These are phyloP conservation scores for Rynchops niger DNA, from an alignment of 2,113 vertebrate species.

Conservation along the genomic window DNA sequence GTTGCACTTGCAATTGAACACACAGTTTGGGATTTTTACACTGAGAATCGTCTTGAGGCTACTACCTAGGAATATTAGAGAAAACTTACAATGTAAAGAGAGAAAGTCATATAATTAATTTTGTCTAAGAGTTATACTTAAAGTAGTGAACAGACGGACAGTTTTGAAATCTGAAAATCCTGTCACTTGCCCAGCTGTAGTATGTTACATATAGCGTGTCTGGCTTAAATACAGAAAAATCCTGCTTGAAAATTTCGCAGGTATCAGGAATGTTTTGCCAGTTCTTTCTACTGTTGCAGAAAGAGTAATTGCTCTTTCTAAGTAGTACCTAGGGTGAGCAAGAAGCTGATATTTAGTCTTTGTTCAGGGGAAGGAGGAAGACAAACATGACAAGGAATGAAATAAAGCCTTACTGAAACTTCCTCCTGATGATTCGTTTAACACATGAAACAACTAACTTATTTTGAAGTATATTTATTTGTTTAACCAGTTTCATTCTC, in stretches of 20 bases:
- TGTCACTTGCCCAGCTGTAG: conserved; percentile 25
- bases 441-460: neutral
- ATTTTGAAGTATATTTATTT: neutral
- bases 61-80: neutral
- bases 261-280: neutral
- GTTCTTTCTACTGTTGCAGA: neutral
- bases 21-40: neutral
- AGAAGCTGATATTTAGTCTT: neutral
- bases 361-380: neutral
- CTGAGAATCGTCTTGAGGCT: conserved; percentile 1
- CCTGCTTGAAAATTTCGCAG: neutral
- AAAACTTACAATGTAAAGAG: neutral
- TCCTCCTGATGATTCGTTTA: neutral
- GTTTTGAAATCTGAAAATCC: conserved; percentile 52
- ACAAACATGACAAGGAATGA: neutral
- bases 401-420: neutral
- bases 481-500: neutral
- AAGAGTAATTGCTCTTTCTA: neutral
- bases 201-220: neutral
- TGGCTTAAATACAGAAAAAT: neutral
- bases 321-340: neutral
- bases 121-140: conserved; percentile 25
- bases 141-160: conserved; percentile 3
- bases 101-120: conserved; percentile 29
- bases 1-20: conserved; percentile 2